A percentile compares a stretch with the other conserved stretches of the same genome.
These are phyloP conservation scores for Thaleichthys pacificus DNA, from an alignment of 2,797 vertebrate species.

Conservation along the genomic window DNA sequence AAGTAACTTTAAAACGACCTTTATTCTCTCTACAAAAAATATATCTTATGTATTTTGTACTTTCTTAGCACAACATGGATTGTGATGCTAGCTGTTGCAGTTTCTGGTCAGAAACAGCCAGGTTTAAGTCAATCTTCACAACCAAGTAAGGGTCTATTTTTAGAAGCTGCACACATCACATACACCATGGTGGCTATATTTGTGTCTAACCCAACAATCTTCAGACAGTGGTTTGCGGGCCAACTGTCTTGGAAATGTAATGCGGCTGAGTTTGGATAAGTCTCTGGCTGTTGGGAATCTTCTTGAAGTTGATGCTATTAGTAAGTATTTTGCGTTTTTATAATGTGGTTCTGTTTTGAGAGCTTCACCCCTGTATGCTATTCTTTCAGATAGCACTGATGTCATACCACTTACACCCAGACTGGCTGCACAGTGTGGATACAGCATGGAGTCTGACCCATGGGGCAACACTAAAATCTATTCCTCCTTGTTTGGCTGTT, in stretches of 20 bases:
- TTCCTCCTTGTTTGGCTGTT: constrained; percentile 79
- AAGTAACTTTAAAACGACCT: constrained; percentile 15
- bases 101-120: constrained; percentile 52
- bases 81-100: constrained; percentile 48
- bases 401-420: constrained; percentile 55
- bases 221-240: constrained; percentile 54
- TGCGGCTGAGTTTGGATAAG: constrained; percentile 68
- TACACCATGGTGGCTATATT: too few relatives aligned
- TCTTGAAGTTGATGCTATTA: constrained; percentile 72
- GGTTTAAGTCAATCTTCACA: constrained; percentile 39
- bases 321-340: constrained; percentile 56
- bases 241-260: constrained; percentile 69
- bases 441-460: constrained; percentile 70
- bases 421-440: constrained; percentile 80
- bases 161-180: neutral
- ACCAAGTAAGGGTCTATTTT: constrained; percentile 55
- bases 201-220: neutral
- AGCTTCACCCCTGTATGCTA: neutral
- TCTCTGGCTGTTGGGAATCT: constrained; percentile 68
- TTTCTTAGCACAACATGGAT: constrained; percentile 60
- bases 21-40: neutral
- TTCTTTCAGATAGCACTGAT: constrained; percentile 64
- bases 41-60: neutral
- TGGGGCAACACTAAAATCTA: constrained; percentile 75
- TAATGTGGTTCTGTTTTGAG: too few relatives aligned